A percentile compares a stretch with the other conserved stretches of the same genome.
Conservation (phyloP, 2,888 invertebrate species). For the Ferdinandea cuprea region DNA sequence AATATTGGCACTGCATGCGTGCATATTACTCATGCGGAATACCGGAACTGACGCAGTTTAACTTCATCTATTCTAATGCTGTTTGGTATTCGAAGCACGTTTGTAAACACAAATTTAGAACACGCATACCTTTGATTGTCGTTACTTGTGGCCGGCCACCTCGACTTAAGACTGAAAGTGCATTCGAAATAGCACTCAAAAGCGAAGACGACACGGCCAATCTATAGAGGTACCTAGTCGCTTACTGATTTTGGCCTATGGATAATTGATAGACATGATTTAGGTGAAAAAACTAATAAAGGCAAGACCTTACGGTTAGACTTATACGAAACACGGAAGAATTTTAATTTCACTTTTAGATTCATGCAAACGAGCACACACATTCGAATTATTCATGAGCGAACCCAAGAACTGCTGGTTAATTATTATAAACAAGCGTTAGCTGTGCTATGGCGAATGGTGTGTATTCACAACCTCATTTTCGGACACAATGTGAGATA, state of each 20-base stretch:
- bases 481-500: not conserved
- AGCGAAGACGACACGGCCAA: constrained; percentile 16
- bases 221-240: constrained; percentile 1
- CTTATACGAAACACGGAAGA: constrained; percentile 59
- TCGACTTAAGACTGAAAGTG: constrained; percentile 65
- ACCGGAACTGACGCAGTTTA: constrained; percentile 53
- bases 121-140: constrained; percentile 48
- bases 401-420: constrained; percentile 5
- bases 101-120: constrained; percentile 67
- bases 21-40: constrained; percentile 17
- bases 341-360: constrained; percentile 74
- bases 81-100: constrained; percentile 38
- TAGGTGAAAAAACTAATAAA: constrained; percentile 54
- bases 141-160: not conserved
- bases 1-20: not conserved
- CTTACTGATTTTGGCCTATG: constrained; percentile 36
- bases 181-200: constrained; percentile 45
- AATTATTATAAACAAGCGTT: constrained; percentile 6
- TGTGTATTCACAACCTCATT: constrained; percentile 5
- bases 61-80: not conserved
- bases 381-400: constrained; percentile 55
- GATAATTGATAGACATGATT: constrained; percentile 51
- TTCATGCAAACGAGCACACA: constrained; percentile 47
- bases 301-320: constrained; percentile 61
- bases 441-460: not conserved